These are phyloP conservation scores for Tipula confusa DNA, from an alignment of 2,888 invertebrate species.

Conservation along the genomic window DNA sequence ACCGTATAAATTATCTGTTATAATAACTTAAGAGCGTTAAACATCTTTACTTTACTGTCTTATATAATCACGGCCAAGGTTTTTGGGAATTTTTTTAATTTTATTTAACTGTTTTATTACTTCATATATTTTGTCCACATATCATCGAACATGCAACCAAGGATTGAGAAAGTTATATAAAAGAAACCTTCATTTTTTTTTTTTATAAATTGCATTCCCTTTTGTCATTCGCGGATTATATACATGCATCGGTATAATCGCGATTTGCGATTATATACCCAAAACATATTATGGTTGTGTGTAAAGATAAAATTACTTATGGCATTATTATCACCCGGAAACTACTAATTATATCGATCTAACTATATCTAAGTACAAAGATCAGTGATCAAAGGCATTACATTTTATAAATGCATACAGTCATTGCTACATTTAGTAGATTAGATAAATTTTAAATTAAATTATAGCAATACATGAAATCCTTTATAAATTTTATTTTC, in stretches of 20 bases:
- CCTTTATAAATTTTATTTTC: background rate
- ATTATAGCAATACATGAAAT: slow-evolving; percentile 5
- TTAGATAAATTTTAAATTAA: background rate
- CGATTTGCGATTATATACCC: too few species aligned
- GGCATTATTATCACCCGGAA: background rate
- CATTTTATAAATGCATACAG: too few species aligned
- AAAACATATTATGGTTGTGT: too few species aligned
- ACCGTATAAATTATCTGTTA: background rate
- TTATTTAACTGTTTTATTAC: background rate
- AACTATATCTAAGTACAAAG: background rate
- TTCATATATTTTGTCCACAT: background rate
- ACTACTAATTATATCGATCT: background rate
- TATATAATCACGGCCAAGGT: slow-evolving; percentile 7
- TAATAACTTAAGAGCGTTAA: background rate
- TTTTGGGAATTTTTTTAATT: background rate
- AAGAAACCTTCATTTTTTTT: background rate
- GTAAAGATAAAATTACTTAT: background rate
- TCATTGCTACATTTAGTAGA: background rate
- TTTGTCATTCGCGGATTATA: background rate
- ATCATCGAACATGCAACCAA: too few species aligned
- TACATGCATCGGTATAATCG: too few species aligned
- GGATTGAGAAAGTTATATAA: background rate
- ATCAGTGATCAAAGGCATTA: background rate
- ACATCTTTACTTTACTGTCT: background rate
- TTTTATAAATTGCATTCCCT: background rate